Conservation (phyloP, 2,113 vertebrate species). For the Ascaphus truei region DNA sequence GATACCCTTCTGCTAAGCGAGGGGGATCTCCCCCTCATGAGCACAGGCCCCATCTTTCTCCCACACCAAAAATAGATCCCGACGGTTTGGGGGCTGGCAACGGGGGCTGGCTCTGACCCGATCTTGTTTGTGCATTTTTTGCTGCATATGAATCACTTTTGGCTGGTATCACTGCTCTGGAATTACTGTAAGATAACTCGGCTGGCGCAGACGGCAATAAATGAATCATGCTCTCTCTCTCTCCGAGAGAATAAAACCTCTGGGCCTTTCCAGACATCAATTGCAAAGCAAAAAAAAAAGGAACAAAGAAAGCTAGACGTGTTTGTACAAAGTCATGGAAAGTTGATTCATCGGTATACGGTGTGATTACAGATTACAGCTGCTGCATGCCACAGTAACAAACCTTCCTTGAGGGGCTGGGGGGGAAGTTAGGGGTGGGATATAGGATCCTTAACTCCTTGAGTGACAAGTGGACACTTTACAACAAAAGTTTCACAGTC, state of each 20-base stretch:
- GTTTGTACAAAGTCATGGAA: conserved; percentile 64
- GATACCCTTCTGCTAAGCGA: too few relatives aligned
- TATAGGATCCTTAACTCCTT: too few relatives aligned
- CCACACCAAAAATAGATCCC: neutral
- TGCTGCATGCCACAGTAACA: conserved; percentile 46
- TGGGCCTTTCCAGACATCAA: conserved; percentile 68
- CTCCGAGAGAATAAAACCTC: conserved; percentile 70
- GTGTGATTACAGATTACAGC: conserved; percentile 59
- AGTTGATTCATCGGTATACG: conserved; percentile 66
- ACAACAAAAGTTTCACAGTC: too few relatives aligned
- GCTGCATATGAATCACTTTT: conserved; percentile 62
- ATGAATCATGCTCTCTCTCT: conserved; percentile 73
- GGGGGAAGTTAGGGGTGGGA: too few relatives aligned
- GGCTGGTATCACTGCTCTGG: conserved; percentile 56
- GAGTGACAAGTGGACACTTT: too few relatives aligned
- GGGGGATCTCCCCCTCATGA: neutral
- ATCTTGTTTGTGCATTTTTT: too few relatives aligned
- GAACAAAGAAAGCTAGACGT: conserved; percentile 76
- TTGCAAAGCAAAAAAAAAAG: conserved; percentile 64
- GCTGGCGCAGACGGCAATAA: conserved; percentile 66
- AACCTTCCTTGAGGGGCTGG: conserved; percentile 37
- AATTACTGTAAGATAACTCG: conserved; percentile 60
- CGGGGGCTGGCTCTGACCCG: neutral
- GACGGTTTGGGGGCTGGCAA: too few relatives aligned
- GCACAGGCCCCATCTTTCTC: neutral